Base-by-base conservation (phyloP, 2,888 invertebrate species). In the Augiades crinisus region DNA sequence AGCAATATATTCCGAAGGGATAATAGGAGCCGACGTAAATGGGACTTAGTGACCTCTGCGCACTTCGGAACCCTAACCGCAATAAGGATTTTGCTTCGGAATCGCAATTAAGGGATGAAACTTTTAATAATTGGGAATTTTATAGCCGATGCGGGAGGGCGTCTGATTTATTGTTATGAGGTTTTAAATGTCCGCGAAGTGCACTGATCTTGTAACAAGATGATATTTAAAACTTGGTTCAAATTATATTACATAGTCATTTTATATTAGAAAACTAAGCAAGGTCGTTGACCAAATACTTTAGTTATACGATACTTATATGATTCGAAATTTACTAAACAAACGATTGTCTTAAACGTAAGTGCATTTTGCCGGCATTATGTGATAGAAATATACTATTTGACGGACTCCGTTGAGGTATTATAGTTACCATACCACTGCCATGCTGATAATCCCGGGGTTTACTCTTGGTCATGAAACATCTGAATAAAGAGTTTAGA, bases 91-190 rank as follows among this genome's bases (percentile, higher is more conserved):
- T 72, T 65, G 75, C 67, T 72, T 74, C 40, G 67, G 70, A 76
- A 71, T 70, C 70, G 71, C 77, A 81, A 82, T 85, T 82, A 83
- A 74, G 78, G 80, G 78, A 67, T 54, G 66, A 80, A 83, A 85
- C 73, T 83, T 84, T 81, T 83, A 85, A 83, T 82, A 83, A 83
- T 78, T 68, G 70, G 70, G 68, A 67, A 70, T 78, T 76, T 81
- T 76, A 78, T 78, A 67, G 67, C 65, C 65, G 43, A 46, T 34
- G 38, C 12, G 37, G 22, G 31, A 19, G 41, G 24, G 16, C 30
- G 24, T 10, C 10, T 52, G 52, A 52, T 52, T 52, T 53, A 49
- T 49, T 12, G 24, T 13, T 27, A 36, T 19, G 36, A 50, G 43
- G 36, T 30, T 50, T 50, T 44, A 37, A 44, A 30, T 51, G 34